Evolutionary conservation across 2,113 vertebrate species (phyloP), one percentile per base, ranked within the genome.

Genomic region (Rhipidura dahli): DNA sequence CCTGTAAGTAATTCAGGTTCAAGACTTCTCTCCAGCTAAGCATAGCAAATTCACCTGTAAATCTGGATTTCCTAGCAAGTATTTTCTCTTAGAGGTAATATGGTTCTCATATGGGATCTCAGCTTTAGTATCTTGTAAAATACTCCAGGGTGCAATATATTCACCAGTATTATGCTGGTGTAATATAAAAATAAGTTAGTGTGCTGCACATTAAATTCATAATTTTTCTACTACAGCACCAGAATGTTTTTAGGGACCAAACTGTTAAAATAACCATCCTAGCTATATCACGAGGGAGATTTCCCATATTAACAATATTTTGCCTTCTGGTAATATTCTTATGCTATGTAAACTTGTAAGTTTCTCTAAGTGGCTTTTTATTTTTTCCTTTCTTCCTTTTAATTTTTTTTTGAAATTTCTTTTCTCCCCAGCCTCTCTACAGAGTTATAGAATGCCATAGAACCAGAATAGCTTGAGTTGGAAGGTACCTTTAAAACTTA

Each of bases 381-480:
- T 20, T 65, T 45, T 69, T 51, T 15, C 3, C 7, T 35, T 53
- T 53, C 51, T 5, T n/a, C 5, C 4, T 33, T 28, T 44, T 3
- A 22, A 1, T 24, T 28, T 27, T 57, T 13, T 37, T 19, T n/a
- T 9, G 1, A 1, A 53, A 27, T 18, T n/a, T 23, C 4, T 15
- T 16, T 11, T 19, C 6, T 8, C 21, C 7, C 5, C 8, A 15
- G 22, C 64, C 7, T 4, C 14, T 37, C 15, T 45, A 15, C 15
- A 13, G 17, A 53, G 6, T 50, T 63, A 44, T 2, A 35, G 5
- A 50, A 40, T 37, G 16, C 31, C 15, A 9, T 15, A 31, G 53
- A 82, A 27, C 40, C 30, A 31, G 14, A 76, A 33, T 27, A 42
- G 4, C 61, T 63, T 54, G 40, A 30, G 15, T 42, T 69, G 47